Evolutionary conservation across 1,140 invertebrate species (phyloP).

Genomic region (Drosophila ironensis): DNA sequence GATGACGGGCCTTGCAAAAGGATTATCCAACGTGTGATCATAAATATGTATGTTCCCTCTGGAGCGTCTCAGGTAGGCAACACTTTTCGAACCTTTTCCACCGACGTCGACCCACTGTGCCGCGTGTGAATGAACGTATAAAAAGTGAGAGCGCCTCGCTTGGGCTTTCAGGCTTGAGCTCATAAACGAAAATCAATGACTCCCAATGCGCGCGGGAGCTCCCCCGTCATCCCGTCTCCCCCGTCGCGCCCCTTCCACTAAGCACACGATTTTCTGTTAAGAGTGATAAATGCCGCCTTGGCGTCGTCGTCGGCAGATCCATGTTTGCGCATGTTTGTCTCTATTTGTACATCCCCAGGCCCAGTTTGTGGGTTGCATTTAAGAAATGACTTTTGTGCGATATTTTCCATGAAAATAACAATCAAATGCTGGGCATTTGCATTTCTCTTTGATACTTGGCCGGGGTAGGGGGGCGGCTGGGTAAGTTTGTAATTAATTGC

Average conservation of each 20-base stretch:
- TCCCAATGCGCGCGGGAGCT: slow-evolving; percentile 49
- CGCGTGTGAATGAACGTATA: slow-evolving; percentile 77
- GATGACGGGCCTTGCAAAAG: slow-evolving; percentile 3
- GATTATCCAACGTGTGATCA: slow-evolving; percentile 15
- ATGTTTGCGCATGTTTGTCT: slow-evolving; percentile 37
- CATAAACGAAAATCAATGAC: slow-evolving; percentile 80
- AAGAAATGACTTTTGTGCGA: slow-evolving; percentile 22
- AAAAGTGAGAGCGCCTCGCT: slow-evolving; percentile 65
- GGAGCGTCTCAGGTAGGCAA: too few species aligned
- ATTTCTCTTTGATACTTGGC: slow-evolving; percentile 62
- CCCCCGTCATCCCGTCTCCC: not conserved
- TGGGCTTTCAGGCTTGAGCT: slow-evolving; percentile 44
- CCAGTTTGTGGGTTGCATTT: slow-evolving; percentile 41
- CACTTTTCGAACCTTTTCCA: too few species aligned
- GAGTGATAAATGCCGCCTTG: slow-evolving; percentile 45
- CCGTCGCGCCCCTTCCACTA: not conserved
- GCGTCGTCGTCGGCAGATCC: slow-evolving; percentile 38
- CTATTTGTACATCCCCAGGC: not conserved
- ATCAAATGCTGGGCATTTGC: slow-evolving; percentile 35
- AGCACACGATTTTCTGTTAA: not conserved
- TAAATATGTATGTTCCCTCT: not conserved
- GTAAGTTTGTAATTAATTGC: slow-evolving; percentile 78
- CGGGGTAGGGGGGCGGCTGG: slow-evolving; percentile 55
- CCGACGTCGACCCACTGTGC: slow-evolving; percentile 68
- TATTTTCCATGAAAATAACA: slow-evolving; percentile 29